Conservation (phyloP, 2,888 invertebrate species). For the Plebejus melissa region DNA sequence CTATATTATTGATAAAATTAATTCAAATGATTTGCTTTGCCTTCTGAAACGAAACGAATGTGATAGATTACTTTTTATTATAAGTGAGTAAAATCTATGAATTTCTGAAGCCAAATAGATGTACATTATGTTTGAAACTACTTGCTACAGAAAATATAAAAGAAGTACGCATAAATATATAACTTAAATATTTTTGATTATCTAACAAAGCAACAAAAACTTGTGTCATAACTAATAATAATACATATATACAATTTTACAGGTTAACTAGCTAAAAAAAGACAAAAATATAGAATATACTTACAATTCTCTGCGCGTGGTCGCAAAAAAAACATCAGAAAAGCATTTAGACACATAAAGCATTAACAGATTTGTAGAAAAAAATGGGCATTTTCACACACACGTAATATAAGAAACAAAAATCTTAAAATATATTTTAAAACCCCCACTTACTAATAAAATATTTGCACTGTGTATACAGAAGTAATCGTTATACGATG, state of each 20-base stretch:
- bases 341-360: constrained; percentile 59
- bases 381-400: constrained; percentile 65
- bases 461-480: background rate
- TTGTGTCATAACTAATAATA: background rate
- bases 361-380: constrained; percentile 57
- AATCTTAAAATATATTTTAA: background rate
- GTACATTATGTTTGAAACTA: too few relatives aligned
- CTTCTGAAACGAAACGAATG: background rate
- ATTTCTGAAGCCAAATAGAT: too few relatives aligned
- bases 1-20: background rate
- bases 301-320: constrained; percentile 47
- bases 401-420: background rate
- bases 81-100: background rate
- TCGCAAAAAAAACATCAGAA: constrained; percentile 61
- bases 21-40: too few relatives aligned
- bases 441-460: background rate
- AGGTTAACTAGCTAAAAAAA: constrained; percentile 37
- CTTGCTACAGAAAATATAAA: too few relatives aligned
- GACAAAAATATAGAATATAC: constrained; percentile 40
- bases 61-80: background rate
- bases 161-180: background rate
- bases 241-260: background rate
- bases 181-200: background rate
- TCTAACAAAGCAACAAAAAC: constrained; percentile 15
- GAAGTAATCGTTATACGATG: background rate